These are phyloP conservation scores for Pseudomyrmex gracilis DNA, from an alignment of 1,140 invertebrate species.

Conservation along the genomic window DNA sequence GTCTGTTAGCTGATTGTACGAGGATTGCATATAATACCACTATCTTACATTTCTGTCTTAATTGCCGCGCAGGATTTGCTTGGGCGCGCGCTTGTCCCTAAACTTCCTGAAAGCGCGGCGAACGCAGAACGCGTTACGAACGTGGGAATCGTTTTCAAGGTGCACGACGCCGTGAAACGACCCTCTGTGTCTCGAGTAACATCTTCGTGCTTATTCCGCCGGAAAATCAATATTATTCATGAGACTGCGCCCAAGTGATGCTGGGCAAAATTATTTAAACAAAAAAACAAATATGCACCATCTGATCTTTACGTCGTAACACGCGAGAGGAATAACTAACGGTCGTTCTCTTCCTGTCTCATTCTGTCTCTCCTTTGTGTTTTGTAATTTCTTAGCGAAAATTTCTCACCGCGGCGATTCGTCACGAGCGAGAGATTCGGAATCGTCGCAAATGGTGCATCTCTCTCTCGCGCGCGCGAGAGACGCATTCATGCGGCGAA, in stretches of 20 bases:
- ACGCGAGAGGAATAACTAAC: constrained; percentile 20
- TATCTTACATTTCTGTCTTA: constrained; percentile 32
- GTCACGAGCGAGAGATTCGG: neutral
- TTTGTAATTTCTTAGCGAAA: constrained; percentile 4
- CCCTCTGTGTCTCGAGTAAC: constrained; percentile 51
- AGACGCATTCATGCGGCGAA: constrained; percentile 6
- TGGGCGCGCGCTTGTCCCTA: constrained; percentile 55
- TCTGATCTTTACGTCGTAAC: neutral
- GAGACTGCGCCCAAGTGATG: constrained; percentile 45
- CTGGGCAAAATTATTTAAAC: constrained; percentile 34
- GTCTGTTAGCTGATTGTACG: neutral
- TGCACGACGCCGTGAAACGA: constrained; percentile 73
- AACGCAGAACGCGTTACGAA: constrained; percentile 70
- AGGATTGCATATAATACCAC: too few relatives aligned
- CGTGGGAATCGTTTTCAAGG: constrained; percentile 73
- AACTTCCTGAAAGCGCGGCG: constrained; percentile 63
- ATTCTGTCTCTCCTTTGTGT: neutral
- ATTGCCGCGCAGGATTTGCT: constrained; percentile 37
- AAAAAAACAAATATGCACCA: neutral
- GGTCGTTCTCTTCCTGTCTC: neutral
- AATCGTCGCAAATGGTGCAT: constrained; percentile 7
- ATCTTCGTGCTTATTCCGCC: constrained; percentile 72
- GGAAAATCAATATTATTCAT: constrained; percentile 75
- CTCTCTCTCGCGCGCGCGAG: neutral
- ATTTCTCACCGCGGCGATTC: neutral